Evolutionary conservation across 2,888 invertebrate genomes (phyloP).

Genomic region (Pimpla rufipes): DNA sequence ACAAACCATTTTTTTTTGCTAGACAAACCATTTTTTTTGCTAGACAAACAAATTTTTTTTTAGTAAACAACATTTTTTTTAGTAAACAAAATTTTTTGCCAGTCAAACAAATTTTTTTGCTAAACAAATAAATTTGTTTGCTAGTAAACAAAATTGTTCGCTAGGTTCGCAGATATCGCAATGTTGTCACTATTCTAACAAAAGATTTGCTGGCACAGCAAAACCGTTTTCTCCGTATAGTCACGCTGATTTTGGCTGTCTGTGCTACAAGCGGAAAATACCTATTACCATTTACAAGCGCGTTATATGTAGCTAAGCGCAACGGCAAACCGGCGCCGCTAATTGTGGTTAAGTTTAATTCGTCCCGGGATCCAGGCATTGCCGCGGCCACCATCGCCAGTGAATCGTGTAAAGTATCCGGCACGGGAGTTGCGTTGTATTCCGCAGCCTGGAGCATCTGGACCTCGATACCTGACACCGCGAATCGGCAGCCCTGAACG

Average conservation of each 20-base stretch:
- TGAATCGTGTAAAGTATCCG: conserved; percentile 38
- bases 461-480: conserved; percentile 5
- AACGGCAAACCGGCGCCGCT: conserved; percentile 71
- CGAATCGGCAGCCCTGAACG: not conserved
- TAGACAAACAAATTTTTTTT: too few relatives aligned
- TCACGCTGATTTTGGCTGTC: conserved; percentile 19
- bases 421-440: conserved; percentile 8
- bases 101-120: too few relatives aligned
- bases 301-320: conserved; percentile 75
- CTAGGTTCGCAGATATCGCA: too few relatives aligned
- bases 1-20: too few relatives aligned
- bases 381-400: conserved; percentile 3
- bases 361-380: conserved; percentile 67
- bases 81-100: too few relatives aligned
- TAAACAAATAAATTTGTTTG: too few relatives aligned
- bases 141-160: too few relatives aligned
- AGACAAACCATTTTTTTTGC: too few relatives aligned
- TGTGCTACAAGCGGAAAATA: conserved; percentile 48
- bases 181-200: too few relatives aligned
- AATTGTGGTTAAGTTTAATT: conserved; percentile 82
- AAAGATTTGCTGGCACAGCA: too few relatives aligned
- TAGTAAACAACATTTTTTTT: too few relatives aligned
- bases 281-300: conserved; percentile 78
- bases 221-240: too few relatives aligned
- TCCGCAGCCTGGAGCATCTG: conserved; percentile 20